phyloP scores from a whole-genome alignment of 2,113 vertebrate genomes.

The Centropus bengalensis region DNA sequence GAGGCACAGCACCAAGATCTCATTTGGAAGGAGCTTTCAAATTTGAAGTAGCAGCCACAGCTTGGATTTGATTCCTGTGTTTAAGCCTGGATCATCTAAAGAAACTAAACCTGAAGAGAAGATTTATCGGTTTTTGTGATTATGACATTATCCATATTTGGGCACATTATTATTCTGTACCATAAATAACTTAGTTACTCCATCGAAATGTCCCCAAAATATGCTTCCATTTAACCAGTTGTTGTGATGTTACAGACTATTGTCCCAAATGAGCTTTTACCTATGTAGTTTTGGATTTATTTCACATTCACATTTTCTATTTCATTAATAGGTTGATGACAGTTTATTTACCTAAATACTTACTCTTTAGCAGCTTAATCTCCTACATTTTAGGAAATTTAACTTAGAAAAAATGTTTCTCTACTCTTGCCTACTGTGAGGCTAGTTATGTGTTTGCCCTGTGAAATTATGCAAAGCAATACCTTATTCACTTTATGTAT shows the following conservation, averaged over 20 bases:
- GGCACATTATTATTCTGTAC: neutral
- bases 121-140: neutral
- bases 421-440: neutral
- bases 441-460: neutral
- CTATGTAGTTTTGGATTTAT: neutral
- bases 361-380: neutral
- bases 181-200: neutral
- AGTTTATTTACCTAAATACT: slow-evolving; percentile 16
- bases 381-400: neutral
- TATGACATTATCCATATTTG: neutral
- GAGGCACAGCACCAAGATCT: neutral
- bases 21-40: neutral
- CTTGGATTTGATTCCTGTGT: neutral
- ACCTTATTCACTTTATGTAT: neutral
- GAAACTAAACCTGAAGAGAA: neutral
- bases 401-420: neutral
- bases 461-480: neutral
- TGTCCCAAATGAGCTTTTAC: neutral
- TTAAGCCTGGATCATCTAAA: neutral
- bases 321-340: slow-evolving; percentile 7
- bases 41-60: neutral
- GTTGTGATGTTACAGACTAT: neutral
- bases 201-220: neutral
- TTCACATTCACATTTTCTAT: neutral
- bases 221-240: neutral